Conservation (phyloP, 1,140 invertebrate genomes). For the Ceratina australensis region DNA sequence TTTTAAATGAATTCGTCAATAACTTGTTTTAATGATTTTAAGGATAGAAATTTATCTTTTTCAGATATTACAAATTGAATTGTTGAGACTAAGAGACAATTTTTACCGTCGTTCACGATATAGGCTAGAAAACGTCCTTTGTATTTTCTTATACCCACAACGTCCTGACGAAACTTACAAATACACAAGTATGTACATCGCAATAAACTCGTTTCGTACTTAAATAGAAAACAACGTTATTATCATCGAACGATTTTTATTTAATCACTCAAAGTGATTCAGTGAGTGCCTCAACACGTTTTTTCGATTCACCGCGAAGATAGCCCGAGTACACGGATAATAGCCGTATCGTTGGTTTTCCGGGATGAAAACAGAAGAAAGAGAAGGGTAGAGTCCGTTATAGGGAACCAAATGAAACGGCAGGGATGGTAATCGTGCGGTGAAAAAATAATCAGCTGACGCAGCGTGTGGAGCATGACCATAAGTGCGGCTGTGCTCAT, state of each 20-base stretch:
- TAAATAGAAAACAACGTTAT: constrained; percentile 17
- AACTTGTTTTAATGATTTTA: not conserved
- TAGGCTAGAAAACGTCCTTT: not conserved
- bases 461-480: constrained; percentile 46
- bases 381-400: not conserved
- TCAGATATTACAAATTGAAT: too few relatives aligned
- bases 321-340: not conserved
- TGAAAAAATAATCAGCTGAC: constrained; percentile 74
- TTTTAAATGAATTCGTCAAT: not conserved
- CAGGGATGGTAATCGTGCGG: constrained; percentile 66
- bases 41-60: too few relatives aligned
- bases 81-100: too few relatives aligned
- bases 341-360: not conserved
- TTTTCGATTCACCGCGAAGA: constrained; percentile 26
- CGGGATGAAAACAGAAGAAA: not conserved
- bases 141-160: not conserved
- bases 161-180: not conserved
- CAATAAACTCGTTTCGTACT: not conserved
- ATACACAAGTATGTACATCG: not conserved
- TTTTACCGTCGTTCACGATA: too few relatives aligned
- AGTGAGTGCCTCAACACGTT: not conserved
- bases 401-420: constrained; percentile 24
- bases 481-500: constrained; percentile 63
- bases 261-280: constrained; percentile 42
- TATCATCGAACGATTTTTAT: constrained; percentile 61